Conservation (phyloP, 2,888 invertebrate genomes). For the Acrocyrtus sp. region DNA sequence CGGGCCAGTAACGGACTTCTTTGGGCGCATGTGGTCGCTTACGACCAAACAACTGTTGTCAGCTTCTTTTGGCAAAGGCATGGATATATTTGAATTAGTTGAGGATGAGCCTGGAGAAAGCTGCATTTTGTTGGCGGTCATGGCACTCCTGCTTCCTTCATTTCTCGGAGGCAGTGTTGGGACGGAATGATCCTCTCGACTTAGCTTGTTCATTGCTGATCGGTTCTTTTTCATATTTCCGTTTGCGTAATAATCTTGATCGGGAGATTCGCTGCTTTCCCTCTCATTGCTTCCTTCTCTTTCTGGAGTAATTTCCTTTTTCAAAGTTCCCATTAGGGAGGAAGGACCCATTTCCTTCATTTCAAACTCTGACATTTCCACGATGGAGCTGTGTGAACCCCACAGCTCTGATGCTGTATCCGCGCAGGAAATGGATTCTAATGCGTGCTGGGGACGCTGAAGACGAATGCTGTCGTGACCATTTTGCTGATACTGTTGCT, state of each 20-base stretch:
- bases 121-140: slow-evolving; percentile 28
- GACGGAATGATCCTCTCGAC: background rate
- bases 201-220: background rate
- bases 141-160: slow-evolving; percentile 16
- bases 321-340: slow-evolving; percentile 14
- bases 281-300: background rate
- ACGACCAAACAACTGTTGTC: slow-evolving; percentile 79
- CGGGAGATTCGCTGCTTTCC: slow-evolving; percentile 9
- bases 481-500: slow-evolving; percentile 26
- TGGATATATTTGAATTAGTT: slow-evolving; percentile 28
- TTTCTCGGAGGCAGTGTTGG: slow-evolving; percentile 52
- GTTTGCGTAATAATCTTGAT: slow-evolving; percentile 47
- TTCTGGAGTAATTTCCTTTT: background rate
- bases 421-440: slow-evolving; percentile 53
- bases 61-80: slow-evolving; percentile 65
- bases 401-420: slow-evolving; percentile 54
- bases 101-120: slow-evolving; percentile 24
- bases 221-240: slow-evolving; percentile 15
- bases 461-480: slow-evolving; percentile 16
- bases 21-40: slow-evolving; percentile 73
- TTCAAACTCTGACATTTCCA: slow-evolving; percentile 56
- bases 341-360: slow-evolving; percentile 47
- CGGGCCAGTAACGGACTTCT: slow-evolving; percentile 7
- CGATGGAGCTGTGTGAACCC: slow-evolving; percentile 59
- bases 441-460: slow-evolving; percentile 27